These are phyloP conservation scores for Ditula angustiorana DNA, from an alignment of 2,888 invertebrate species.

Conservation along the genomic window DNA sequence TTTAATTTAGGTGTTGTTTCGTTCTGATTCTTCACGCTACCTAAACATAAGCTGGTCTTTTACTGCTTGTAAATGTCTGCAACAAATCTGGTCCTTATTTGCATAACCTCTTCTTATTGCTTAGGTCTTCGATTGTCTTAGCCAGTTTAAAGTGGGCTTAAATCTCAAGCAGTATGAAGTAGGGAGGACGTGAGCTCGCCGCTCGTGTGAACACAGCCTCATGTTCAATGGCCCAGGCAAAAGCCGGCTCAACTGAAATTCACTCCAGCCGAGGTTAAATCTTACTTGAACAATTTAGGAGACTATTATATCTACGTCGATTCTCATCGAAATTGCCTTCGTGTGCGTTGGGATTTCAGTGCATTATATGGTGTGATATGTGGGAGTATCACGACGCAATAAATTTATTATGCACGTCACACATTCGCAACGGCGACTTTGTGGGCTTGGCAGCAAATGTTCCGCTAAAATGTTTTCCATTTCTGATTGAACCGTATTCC, in stretches of 20 bases:
- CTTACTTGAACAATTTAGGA: slow-evolving; percentile 47
- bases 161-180: slow-evolving; percentile 15
- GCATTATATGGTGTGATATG: slow-evolving; percentile 12
- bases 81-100: no score
- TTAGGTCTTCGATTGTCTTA: not conserved
- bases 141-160: slow-evolving; percentile 16
- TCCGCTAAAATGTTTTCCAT: slow-evolving; percentile 15
- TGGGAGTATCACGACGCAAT: slow-evolving; percentile 22
- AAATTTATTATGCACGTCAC: slow-evolving; percentile 33
- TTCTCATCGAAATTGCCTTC: slow-evolving; percentile 16
- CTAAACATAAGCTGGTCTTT: not conserved
- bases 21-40: not conserved
- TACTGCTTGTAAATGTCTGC: not conserved
- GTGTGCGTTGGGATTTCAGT: slow-evolving; percentile 14
- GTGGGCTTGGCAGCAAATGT: slow-evolving; percentile 17
- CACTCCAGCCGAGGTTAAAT: slow-evolving; percentile 50
- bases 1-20: not conserved
- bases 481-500: slow-evolving; percentile 13
- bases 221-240: slow-evolving; percentile 59
- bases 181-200: slow-evolving; percentile 42
- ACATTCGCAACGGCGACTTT: slow-evolving; percentile 17
- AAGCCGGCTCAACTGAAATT: slow-evolving; percentile 55
- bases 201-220: slow-evolving; percentile 48
- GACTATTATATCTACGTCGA: slow-evolving; percentile 11
- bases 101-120: no score